Evolutionary conservation across 1,140 invertebrate genomes (phyloP), one percentile per base, ranked within the genome.

Genomic region (Leptinotarsa texana): DNA sequence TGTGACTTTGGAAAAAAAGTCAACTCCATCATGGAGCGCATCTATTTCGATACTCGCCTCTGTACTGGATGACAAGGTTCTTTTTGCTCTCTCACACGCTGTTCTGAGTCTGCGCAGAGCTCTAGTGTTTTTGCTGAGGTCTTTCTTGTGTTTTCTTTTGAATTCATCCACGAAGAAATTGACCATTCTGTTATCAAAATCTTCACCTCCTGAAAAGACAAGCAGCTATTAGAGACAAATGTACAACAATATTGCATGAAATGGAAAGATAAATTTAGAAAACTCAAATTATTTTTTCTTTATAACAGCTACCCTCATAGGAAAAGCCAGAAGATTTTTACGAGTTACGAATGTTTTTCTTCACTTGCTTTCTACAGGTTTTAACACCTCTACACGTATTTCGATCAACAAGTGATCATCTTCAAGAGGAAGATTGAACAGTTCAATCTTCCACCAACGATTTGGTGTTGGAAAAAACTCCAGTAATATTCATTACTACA

Each of bases 1-100:
- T 13, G 93, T 92, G 22, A 96, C 91, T 82, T 91, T 94, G 0
- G 94, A 93, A 85, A 96, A 95, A 83, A 95, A 96, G 83, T 97
- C 95, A 42, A 93, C 89, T 13, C 93, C 92, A 74, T 94, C 92
- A 75, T 90, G 89, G n/a, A 94, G 82, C 3, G 92, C 92, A 83
- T 94, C 92, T 63, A 93, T 92, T 86, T 93, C 92, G 75, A 94
- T 82, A 79, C 88, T 92, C 1, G 91, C 91, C 86, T 92, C 90
- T 2, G 90, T 90, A 80, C 89, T 90, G 1, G 90, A 91, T 1
- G 91, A 92, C 11, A 92, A 78, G 0, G 90, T 92, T 75, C 91
- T 86, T 82, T 92, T 92, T 3, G 91, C 90, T 83, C 88, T 88
- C 87, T 94, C 93, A 82, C 91, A 93, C 21, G 92, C 92, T 2